A percentile compares a stretch with the other conserved stretches of the same genome.
Evolutionary conservation across 1,140 invertebrate genomes (phyloP).

Genomic region (Diabrotica virgifera): DNA sequence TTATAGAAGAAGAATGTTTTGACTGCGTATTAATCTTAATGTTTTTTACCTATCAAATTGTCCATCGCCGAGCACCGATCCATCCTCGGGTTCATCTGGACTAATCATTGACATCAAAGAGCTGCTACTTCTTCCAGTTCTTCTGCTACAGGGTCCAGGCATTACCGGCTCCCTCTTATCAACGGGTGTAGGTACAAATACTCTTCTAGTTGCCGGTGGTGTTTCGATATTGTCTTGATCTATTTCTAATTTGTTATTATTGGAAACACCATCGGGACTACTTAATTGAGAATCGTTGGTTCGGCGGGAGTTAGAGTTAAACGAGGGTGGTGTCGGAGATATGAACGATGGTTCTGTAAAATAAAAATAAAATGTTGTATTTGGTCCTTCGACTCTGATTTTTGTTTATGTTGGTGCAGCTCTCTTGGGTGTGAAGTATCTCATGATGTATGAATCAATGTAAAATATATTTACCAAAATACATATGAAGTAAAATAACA

Average conservation of each 20-base stretch:
- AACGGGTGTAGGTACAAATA: constrained; percentile 60
- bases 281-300: neutral
- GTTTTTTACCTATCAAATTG: constrained; percentile 64
- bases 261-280: neutral
- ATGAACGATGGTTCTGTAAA: neutral
- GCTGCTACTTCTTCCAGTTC: constrained; percentile 43
- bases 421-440: too few species aligned
- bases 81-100: constrained; percentile 49
- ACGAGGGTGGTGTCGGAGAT: neutral
- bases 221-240: constrained; percentile 90
- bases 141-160: constrained; percentile 50
- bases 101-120: constrained; percentile 12
- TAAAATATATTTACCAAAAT: too few species aligned
- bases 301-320: too few species aligned
- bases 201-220: constrained; percentile 72
- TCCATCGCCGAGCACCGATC: constrained; percentile 61
- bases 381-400: too few species aligned
- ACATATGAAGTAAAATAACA: too few species aligned
- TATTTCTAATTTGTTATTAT: constrained; percentile 59
- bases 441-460: too few species aligned
- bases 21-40: neutral
- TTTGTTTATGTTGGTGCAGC: too few species aligned
- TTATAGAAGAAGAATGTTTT: too few species aligned
- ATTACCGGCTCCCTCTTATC: constrained; percentile 55
- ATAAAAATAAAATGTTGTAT: neutral